A percentile compares a stretch with the other conserved stretches of the same genome.
These are phyloP conservation scores for Motacilla alba DNA, from an alignment of 2,113 vertebrate genomes.

Conservation along the genomic window DNA sequence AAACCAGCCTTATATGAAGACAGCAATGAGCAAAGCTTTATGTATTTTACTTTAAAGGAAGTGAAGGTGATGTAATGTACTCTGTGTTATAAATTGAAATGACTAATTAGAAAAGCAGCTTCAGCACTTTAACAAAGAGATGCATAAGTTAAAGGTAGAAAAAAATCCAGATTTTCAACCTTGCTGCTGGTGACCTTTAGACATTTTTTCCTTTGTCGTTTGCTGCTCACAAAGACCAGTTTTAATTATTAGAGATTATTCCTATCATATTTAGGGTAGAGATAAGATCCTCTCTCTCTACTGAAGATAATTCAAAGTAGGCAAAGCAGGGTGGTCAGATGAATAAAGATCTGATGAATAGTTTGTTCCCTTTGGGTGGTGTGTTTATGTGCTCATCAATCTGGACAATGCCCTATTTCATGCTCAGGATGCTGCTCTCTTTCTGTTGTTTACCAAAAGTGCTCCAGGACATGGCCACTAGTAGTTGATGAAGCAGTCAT, in stretches of 20 bases:
- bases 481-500: background rate
- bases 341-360: background rate
- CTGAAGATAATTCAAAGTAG: background rate
- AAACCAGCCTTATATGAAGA: background rate
- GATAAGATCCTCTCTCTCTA: background rate
- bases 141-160: background rate
- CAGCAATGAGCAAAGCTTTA: background rate
- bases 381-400: background rate
- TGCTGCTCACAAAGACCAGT: background rate
- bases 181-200: background rate
- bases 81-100: background rate
- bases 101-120: background rate
- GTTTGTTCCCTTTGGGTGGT: background rate
- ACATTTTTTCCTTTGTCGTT: background rate
- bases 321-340: background rate
- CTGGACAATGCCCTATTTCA: background rate
- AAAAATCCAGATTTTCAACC: background rate
- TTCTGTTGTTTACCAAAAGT: background rate
- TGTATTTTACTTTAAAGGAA: background rate
- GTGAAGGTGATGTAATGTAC: background rate
- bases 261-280: rapidly evolving
- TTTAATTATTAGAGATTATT: background rate
- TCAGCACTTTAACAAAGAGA: background rate
- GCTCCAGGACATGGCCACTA: background rate
- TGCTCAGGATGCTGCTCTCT: background rate